phyloP scores from a whole-genome alignment of 2,113 vertebrate genomes.

The Solenodon paradoxus region DNA sequence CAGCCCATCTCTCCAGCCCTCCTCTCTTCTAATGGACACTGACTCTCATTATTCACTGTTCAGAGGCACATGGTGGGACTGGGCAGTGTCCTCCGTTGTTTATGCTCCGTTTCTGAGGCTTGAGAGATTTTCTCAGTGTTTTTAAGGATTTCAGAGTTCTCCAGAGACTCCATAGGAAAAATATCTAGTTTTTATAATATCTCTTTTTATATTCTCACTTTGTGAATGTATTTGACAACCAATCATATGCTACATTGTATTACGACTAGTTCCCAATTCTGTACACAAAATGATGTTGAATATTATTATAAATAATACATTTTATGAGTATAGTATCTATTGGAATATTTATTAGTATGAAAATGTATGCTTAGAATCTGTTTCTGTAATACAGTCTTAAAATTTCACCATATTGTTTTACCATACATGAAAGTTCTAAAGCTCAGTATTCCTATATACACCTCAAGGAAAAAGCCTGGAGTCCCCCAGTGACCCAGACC shows the following conservation, averaged over 20 bases:
- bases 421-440: background rate
- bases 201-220: background rate
- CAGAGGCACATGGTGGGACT: too few species aligned
- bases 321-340: background rate
- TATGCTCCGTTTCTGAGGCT: background rate
- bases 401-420: background rate
- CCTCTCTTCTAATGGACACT: too few species aligned
- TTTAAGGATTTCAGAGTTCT: background rate
- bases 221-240: background rate
- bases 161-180: background rate
- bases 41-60: too few species aligned
- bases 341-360: background rate
- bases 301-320: background rate
- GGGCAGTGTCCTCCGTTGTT: background rate
- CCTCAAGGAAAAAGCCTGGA: background rate
- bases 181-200: background rate
- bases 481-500: background rate
- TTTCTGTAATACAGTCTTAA: background rate
- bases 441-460: background rate
- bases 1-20: background rate
- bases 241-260: background rate
- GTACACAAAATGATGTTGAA: background rate
- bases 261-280: background rate
- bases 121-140: background rate
- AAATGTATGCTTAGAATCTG: background rate